Conservation (phyloP, 2,888 invertebrate species). For the Lottia gigantea region DNA sequence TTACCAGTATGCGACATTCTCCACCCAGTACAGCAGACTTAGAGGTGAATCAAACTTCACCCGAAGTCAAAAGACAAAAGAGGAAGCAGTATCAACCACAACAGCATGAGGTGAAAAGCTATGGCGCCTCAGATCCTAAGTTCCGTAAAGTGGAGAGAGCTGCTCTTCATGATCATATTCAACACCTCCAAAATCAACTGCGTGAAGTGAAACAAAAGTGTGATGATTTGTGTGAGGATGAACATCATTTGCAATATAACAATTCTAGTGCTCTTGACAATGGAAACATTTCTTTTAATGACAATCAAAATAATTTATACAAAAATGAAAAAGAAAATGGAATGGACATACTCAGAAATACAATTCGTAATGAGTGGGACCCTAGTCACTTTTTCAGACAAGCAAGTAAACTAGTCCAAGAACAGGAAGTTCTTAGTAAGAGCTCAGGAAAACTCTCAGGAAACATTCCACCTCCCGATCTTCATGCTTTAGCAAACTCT, state of each 20-base stretch:
- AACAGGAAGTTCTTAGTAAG: slow-evolving; percentile 75
- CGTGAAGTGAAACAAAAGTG: slow-evolving; percentile 77
- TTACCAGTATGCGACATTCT: slow-evolving; percentile 85
- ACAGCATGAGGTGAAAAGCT: slow-evolving; percentile 75
- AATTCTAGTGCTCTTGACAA: not conserved
- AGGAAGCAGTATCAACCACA: slow-evolving; percentile 95
- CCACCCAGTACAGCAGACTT: slow-evolving; percentile 36
- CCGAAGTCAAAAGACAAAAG: slow-evolving; percentile 71
- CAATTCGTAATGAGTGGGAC: slow-evolving; percentile 17
- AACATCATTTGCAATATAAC: not conserved
- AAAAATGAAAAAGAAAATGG: slow-evolving; percentile 9
- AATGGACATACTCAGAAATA: slow-evolving; percentile 12
- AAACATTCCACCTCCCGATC: slow-evolving; percentile 71
- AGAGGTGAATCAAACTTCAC: slow-evolving; percentile 23
- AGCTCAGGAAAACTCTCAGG: not conserved
- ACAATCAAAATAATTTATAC: not conserved
- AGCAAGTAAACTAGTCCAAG: slow-evolving; percentile 82
- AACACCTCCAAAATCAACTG: slow-evolving; percentile 88
- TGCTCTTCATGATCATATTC: slow-evolving; percentile 84
- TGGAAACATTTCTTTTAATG: not conserved
- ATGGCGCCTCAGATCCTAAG: slow-evolving; percentile 71
- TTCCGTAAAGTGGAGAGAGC: slow-evolving; percentile 56
- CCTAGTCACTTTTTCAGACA: slow-evolving; percentile 81
- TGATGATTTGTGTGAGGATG: slow-evolving; percentile 9
- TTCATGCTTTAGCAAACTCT: slow-evolving; percentile 87